Evolutionary conservation across 2,888 invertebrate genomes (phyloP), one percentile per base, ranked within the genome.

Genomic region (Stomorhina lunata): DNA sequence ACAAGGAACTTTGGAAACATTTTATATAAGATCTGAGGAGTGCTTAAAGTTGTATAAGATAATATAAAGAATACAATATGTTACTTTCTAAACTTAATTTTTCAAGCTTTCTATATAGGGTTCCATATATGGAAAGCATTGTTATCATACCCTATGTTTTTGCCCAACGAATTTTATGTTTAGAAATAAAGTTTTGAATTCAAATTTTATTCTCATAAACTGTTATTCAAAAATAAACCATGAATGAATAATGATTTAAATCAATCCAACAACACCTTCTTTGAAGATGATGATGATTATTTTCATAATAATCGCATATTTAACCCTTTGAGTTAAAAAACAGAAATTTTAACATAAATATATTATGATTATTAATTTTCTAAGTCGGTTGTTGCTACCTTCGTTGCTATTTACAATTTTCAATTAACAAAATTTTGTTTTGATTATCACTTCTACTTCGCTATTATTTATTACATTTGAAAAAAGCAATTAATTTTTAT

Each of bases 401-500:
- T 45, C 61, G 43, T 43, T 76, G 29, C 9, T 65, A 15, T 69
- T 57, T 32, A n/a, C 37, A 20, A 32, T 27, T 61, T 57, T 63
- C 27, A 63, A 15, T 55, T 80, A 48, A 9, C n/a, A 3, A 57
- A 29, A n/a, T 45, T 86, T 87, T 87, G 85, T 88, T 89, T 86
- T 88, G 88, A 87, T 88, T 86, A 87, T 84, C 84, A 84, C 81
- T 85, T 85, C 86, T 82, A 73, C 82, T 84, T n/a, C n/a, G 78
- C 63, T 65, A 85, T 80, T 87, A 89, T 90, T 90, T 90, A 90
- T 89, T 86, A 85, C 84, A 82, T 85, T 86, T 85, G 32, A 72
- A 83, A 80, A 86, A 86, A 86, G 86, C 88, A 90, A 90, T 90
- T 90, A 90, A 89, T 90, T 89, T 75, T 71, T 76, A 40, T 71